Conservation (phyloP, 2,113 vertebrate genomes). For the Nymphicus hollandicus region DNA sequence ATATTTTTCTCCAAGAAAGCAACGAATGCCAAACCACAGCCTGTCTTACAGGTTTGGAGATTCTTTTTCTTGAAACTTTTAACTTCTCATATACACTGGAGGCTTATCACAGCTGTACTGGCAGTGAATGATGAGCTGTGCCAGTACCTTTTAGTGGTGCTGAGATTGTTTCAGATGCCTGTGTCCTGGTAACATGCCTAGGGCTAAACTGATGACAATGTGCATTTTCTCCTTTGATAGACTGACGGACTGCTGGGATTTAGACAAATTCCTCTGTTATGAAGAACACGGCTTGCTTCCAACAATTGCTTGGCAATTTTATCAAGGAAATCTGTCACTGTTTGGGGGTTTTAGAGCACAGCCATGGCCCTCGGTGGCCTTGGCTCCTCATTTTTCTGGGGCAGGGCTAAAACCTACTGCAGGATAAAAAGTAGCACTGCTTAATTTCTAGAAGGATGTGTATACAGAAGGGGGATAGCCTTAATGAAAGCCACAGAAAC, state of each 20-base stretch:
- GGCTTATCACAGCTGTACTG: not conserved
- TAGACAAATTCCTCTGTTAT: not conserved
- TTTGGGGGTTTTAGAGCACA: not conserved
- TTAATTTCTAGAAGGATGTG: not conserved
- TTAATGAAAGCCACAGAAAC: not conserved
- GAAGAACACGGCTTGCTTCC: not conserved
- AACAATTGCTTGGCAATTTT: not conserved
- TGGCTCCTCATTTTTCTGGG: not conserved
- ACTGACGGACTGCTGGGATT: not conserved
- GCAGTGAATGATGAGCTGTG: not conserved
- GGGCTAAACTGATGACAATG: not conserved
- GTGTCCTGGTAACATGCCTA: not conserved
- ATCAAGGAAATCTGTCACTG: not conserved
- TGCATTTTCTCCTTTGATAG: not conserved
- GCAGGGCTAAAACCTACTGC: not conserved
- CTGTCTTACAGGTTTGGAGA: not conserved
- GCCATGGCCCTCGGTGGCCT: not conserved
- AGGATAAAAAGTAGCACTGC: not conserved
- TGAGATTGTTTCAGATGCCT: not conserved
- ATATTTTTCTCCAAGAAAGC: not conserved
- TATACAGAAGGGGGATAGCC: not conserved
- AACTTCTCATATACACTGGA: not conserved
- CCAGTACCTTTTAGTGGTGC: not conserved
- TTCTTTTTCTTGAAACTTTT: not conserved
- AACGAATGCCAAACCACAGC: not conserved